Conservation (phyloP, 2,113 vertebrate genomes). For the Oceanodroma tethys region DNA sequence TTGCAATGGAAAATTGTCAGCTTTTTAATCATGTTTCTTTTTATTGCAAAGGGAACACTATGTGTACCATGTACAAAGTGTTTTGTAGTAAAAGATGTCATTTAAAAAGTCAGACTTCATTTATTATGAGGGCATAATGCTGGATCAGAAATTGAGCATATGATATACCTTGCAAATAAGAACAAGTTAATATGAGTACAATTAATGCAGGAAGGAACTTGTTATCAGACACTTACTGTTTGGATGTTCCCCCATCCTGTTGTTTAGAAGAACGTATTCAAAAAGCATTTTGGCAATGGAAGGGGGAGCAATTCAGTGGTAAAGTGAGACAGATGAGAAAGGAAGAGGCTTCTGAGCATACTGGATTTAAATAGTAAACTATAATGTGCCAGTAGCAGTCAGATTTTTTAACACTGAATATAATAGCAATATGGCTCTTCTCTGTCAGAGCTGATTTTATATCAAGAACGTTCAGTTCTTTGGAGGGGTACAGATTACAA, state of each 20-base stretch:
- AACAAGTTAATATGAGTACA: neutral
- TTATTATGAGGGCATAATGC: neutral
- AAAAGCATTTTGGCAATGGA: neutral
- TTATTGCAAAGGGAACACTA: neutral
- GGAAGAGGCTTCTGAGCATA: neutral
- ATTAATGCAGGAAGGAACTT: neutral
- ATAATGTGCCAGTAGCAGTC: neutral
- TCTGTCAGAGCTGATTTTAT: neutral
- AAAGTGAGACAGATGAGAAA: neutral
- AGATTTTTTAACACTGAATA: slow-evolving; percentile 29
- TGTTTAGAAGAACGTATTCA: neutral
- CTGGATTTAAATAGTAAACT: slow-evolving; percentile 8
- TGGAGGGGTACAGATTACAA: neutral
- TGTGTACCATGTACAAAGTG: neutral
- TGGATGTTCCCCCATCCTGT: neutral
- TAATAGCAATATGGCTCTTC: slow-evolving; percentile 15
- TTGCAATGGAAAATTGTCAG: neutral
- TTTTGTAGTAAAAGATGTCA: neutral
- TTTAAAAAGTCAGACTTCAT: neutral
- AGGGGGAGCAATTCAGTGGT: neutral
- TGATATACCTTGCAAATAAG: neutral
- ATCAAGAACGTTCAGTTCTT: neutral
- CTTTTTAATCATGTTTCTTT: neutral
- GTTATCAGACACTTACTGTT: neutral
- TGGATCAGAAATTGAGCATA: neutral